These are phyloP conservation scores for Sander vitreus DNA, from an alignment of 2,113 vertebrate genomes.

Conservation along the genomic window DNA sequence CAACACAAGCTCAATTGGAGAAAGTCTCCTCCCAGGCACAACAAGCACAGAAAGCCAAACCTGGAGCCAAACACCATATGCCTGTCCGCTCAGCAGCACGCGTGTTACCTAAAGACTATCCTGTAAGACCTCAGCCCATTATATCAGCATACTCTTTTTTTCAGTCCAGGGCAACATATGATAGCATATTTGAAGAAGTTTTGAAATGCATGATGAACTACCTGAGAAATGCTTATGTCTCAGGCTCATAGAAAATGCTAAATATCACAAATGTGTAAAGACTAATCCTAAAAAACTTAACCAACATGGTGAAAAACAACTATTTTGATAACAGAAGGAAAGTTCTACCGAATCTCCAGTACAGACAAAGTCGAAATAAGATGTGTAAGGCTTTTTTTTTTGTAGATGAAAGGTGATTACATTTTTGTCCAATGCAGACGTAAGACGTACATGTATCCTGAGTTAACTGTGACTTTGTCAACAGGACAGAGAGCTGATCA, in stretches of 20 bases:
- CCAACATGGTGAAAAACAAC: neutral
- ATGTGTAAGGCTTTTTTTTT: neutral
- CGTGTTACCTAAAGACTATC: conserved; percentile 90
- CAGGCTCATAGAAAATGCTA: neutral
- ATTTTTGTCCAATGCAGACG: neutral
- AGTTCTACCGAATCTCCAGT: neutral
- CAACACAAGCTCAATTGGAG: conserved; percentile 85
- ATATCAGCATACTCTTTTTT: neutral
- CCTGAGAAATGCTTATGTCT: neutral
- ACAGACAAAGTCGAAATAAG: neutral
- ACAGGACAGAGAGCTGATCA: conserved; percentile 94
- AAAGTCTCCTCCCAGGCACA: conserved; percentile 84
- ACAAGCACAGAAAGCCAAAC: conserved; percentile 81
- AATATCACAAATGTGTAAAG: neutral
- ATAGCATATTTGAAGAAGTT: neutral
- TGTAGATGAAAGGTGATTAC: neutral
- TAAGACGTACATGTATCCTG: neutral
- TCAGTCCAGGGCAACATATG: neutral
- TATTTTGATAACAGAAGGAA: neutral
- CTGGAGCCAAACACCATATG: conserved; percentile 80
- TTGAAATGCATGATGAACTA: neutral
- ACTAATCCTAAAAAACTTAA: neutral
- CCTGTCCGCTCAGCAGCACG: conserved; percentile 73
- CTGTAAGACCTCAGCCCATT: conserved; percentile 80
- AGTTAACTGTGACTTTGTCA: conserved; percentile 30